These are phyloP conservation scores for Craterocephalus amniculus DNA, from an alignment of 2,797 vertebrate genomes.

Conservation along the genomic window DNA sequence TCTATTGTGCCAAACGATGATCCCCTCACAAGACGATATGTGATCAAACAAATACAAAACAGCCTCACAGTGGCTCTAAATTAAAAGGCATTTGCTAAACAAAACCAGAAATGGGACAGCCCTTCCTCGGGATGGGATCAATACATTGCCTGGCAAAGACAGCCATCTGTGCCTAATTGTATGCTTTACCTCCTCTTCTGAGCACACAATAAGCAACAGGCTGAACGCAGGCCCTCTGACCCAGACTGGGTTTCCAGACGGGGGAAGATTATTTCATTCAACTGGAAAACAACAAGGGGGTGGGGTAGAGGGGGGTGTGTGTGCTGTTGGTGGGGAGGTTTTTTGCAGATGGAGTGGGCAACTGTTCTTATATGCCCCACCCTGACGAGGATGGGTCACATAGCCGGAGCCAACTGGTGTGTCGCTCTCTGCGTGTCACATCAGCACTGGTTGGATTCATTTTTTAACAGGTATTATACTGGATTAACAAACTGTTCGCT, in stretches of 20 bases:
- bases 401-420: slow-evolving; percentile 69
- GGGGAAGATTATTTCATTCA: slow-evolving; percentile 87
- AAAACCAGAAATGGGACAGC: slow-evolving; percentile 75
- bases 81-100: slow-evolving; percentile 66
- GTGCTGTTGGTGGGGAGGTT: slow-evolving; percentile 50
- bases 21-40: slow-evolving; percentile 46
- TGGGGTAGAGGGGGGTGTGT: slow-evolving; percentile 56
- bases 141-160: slow-evolving; percentile 82
- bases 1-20: slow-evolving; percentile 6
- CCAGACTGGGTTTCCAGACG: slow-evolving; percentile 84
- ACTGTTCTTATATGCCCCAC: slow-evolving; percentile 79
- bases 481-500: slow-evolving; percentile 78
- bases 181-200: slow-evolving; percentile 81
- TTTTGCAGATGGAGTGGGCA: slow-evolving; percentile 78
- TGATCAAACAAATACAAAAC: slow-evolving; percentile 72
- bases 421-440: slow-evolving; percentile 54
- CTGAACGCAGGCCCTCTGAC: slow-evolving; percentile 85
- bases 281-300: slow-evolving; percentile 87
- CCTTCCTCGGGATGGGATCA: slow-evolving; percentile 74
- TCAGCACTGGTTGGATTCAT: slow-evolving; percentile 58
- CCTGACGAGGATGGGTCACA: slow-evolving; percentile 67
- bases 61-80: slow-evolving; percentile 50
- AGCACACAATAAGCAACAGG: slow-evolving; percentile 88
- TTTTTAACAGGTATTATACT: slow-evolving; percentile 73
- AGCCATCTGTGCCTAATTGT: slow-evolving; percentile 89